Evolutionary conservation across 2,888 invertebrate genomes (phyloP).

Genomic region (Hydroisotoma schaefferi): DNA sequence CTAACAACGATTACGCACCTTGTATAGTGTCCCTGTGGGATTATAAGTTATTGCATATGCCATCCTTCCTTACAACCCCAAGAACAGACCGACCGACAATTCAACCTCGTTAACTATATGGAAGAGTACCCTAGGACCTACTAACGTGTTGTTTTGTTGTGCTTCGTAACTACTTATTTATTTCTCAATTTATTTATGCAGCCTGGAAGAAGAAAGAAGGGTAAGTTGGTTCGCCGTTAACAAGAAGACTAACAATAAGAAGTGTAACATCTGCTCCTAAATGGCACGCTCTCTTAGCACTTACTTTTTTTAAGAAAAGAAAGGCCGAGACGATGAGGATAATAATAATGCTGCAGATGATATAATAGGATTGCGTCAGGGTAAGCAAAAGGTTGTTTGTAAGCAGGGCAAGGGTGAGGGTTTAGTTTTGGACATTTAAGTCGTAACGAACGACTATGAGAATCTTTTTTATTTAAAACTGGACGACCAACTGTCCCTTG

Average conservation of each 20-base stretch:
- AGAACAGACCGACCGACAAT: too few species aligned
- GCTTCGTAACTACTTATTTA: too few species aligned
- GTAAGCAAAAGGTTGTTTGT: background rate
- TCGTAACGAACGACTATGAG: background rate
- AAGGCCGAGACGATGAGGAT: too few species aligned
- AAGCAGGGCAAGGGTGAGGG: too few species aligned
- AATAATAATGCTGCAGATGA: too few species aligned
- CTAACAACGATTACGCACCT: too few species aligned
- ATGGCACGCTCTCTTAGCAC: slow-evolving; percentile 9
- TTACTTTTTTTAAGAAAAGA: slow-evolving; percentile 12
- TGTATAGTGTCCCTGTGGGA: background rate
- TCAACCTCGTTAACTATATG: too few species aligned
- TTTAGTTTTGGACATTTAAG: too few species aligned
- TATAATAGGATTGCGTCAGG: background rate
- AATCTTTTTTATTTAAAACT: slow-evolving; percentile 1
- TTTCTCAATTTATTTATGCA: slow-evolving; percentile 17
- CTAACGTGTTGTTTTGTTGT: too few species aligned
- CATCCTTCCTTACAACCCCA: too few species aligned
- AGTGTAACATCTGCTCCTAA: slow-evolving; percentile 13
- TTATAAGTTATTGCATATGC: background rate
- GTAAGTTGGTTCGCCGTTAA: background rate
- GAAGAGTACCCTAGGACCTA: too few species aligned
- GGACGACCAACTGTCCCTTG: background rate
- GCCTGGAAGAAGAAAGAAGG: background rate
- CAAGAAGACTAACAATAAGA: slow-evolving; percentile 6